These are phyloP conservation scores for Trissolcus basalis DNA, from an alignment of 1,140 invertebrate species.

Conservation along the genomic window DNA sequence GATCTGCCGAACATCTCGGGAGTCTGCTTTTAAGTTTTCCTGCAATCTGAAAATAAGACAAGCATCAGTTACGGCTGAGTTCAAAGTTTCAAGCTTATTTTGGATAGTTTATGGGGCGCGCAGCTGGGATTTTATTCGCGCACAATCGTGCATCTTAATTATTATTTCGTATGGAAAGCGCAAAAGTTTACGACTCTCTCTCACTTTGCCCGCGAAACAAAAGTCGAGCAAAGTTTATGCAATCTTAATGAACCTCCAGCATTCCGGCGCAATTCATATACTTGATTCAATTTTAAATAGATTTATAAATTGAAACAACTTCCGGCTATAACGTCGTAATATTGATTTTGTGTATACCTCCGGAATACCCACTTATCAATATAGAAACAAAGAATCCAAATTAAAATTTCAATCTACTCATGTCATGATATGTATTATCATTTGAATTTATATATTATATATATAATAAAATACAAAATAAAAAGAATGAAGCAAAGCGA, in stretches of 20 bases:
- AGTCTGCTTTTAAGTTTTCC: conserved; percentile 27
- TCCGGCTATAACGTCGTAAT: too few species aligned
- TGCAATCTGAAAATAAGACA: conserved; percentile 37
- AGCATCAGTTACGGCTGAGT: conserved; percentile 15
- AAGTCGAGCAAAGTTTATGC: conserved; percentile 16
- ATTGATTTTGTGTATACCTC: too few species aligned
- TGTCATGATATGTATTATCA: too few species aligned
- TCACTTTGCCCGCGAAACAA: conserved; percentile 5
- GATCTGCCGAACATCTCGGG: conserved; percentile 34
- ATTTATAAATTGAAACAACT: too few species aligned
- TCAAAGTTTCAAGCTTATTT: conserved; percentile 13
- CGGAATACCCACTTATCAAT: too few species aligned
- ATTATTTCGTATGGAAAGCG: conserved; percentile 11
- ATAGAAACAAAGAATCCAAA: too few species aligned
- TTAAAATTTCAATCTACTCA: too few species aligned
- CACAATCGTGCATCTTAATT: conserved; percentile 25
- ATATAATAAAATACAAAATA: too few species aligned
- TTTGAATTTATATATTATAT: too few species aligned
- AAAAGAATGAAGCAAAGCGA: not conserved
- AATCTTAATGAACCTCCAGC: conserved; percentile 22
- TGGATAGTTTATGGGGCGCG: conserved; percentile 1
- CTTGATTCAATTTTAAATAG: conserved; percentile 3
- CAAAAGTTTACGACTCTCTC: conserved; percentile 19
- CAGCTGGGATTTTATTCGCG: conserved; percentile 16
- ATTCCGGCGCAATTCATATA: too few species aligned